Base-by-base conservation (phyloP, 2,113 vertebrate genomes). In the Rhinolophus ferrumequinum region DNA sequence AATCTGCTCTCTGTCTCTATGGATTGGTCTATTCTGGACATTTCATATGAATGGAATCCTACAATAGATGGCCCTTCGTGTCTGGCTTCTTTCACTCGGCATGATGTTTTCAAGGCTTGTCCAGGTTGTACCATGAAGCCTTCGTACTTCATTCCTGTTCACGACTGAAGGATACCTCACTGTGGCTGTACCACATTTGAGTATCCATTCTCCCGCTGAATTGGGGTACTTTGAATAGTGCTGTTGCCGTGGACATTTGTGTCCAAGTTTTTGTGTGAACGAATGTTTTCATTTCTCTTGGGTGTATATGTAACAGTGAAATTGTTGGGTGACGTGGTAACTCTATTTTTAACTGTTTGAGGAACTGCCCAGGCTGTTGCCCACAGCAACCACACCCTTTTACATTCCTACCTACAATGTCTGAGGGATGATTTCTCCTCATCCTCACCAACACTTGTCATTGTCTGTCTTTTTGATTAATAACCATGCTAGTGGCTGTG, bases 51-150 rank as follows among this genome's bases (percentile, higher is more conserved):
- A 30, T 28, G 35, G 22, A n/a, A 21, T 44, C 60, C 18, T 44
- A 4, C 26, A 33, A 2, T n/a, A 15, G 7, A 7, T 28, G 35
- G 60, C 10, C 35, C n/a, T 28, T 44, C 54, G 38, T 22, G 77
- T 19, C 60, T 54, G n/a, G 58, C 47, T 56, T n/a, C 58, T n/a
- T 56, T 9, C 14, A 77, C 58, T 21, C 1, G 1, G 30, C 2
- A 0, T 41, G 52, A 12, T 80, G 60, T 47, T 56, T 81, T 60
- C 60, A 14, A 22, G 19, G 44, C 9, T 33, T 22, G 0, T 41
- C 33, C 10, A 0, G 8, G 14, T 58, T 5, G 28, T 22, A 12
- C 47, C 6, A 5, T 1, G 6, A 1, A 28, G 11, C n/a, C 6
- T 21, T 11, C 26, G 35, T 13, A 16, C 35, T 12, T 19, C 28